Percentiles rank a stretch among this genome's conserved stretches.
These are phyloP conservation scores for Temnothorax ravouxi DNA, from an alignment of 2,888 invertebrate genomes.

Conservation along the genomic window DNA sequence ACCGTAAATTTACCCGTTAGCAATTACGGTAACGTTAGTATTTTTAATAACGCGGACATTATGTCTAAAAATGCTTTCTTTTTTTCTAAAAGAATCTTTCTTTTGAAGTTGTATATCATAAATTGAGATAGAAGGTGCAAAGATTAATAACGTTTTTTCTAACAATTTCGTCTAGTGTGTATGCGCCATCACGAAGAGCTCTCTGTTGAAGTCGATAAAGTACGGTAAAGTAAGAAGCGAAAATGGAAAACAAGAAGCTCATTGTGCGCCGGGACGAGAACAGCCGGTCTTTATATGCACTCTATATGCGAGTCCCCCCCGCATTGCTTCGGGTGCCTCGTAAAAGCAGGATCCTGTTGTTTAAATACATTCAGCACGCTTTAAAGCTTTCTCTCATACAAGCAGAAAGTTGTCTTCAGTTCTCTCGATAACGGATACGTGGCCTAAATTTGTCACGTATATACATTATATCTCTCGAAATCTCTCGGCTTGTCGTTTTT, in stretches of 20 bases:
- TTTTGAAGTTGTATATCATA: neutral
- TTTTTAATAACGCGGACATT: neutral
- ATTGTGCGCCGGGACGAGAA: slow-evolving; percentile 60
- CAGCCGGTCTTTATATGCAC: slow-evolving; percentile 34
- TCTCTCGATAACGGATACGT: neutral
- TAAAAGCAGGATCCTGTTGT: slow-evolving; percentile 11
- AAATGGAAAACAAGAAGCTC: slow-evolving; percentile 62
- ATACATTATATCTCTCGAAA: neutral
- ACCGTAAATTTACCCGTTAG: neutral
- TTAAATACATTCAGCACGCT: neutral
- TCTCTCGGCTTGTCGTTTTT: neutral
- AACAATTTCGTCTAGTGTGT: neutral
- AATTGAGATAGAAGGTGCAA: neutral
- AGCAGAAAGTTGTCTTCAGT: neutral
- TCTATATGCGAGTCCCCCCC: neutral
- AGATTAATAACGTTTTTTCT: neutral
- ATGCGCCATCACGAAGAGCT: neutral
- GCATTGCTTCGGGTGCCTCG: neutral
- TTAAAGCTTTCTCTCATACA: neutral
- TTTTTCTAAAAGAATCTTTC: neutral
- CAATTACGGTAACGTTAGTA: neutral
- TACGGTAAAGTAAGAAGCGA: slow-evolving; percentile 16
- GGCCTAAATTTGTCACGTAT: neutral
- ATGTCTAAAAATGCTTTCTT: neutral
- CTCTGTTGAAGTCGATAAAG: neutral